A percentile compares a stretch with the other conserved stretches of the same genome.
phyloP scores from a whole-genome alignment of 1,140 invertebrate genomes.

The Schmidtea mediterranea region DNA sequence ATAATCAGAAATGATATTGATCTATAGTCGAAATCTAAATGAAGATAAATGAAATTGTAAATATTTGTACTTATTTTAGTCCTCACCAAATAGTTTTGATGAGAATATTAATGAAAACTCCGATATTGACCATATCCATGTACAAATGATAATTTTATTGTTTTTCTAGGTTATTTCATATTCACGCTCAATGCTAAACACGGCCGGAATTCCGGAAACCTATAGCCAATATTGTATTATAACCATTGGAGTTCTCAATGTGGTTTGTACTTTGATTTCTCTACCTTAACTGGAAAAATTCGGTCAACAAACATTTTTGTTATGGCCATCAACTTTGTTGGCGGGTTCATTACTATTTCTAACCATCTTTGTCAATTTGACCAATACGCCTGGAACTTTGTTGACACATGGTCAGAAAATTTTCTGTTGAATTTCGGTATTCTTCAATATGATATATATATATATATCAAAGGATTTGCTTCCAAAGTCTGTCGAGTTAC shows the following conservation, averaged over 20 bases:
- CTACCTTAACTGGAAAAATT: constrained; percentile 42
- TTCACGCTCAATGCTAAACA: constrained; percentile 48
- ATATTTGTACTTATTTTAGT: too few relatives aligned
- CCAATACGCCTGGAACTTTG: too few relatives aligned
- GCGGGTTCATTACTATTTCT: constrained; percentile 70
- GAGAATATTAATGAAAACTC: too few relatives aligned
- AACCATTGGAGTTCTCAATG: constrained; percentile 56
- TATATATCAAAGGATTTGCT: constrained; percentile 63
- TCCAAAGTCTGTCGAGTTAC: constrained; percentile 52
- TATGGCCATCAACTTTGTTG: constrained; percentile 48
- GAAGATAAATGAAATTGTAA: too few relatives aligned
- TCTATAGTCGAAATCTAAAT: too few relatives aligned
- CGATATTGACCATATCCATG: too few relatives aligned
- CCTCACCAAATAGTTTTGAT: too few relatives aligned
- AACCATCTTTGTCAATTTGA: constrained; percentile 48
- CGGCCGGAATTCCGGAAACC: constrained; percentile 33
- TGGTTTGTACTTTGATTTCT: constrained; percentile 56
- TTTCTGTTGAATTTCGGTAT: constrained; percentile 17
- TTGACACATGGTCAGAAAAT: not conserved
- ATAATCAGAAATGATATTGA: too few relatives aligned
- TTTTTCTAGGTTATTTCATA: constrained; percentile 76
- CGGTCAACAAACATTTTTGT: constrained; percentile 49
- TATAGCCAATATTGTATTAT: constrained; percentile 48
- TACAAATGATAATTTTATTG: too few relatives aligned
- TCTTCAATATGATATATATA: constrained; percentile 46